Conservation (phyloP, 2,888 invertebrate species). For the Tribolium freemani region DNA sequence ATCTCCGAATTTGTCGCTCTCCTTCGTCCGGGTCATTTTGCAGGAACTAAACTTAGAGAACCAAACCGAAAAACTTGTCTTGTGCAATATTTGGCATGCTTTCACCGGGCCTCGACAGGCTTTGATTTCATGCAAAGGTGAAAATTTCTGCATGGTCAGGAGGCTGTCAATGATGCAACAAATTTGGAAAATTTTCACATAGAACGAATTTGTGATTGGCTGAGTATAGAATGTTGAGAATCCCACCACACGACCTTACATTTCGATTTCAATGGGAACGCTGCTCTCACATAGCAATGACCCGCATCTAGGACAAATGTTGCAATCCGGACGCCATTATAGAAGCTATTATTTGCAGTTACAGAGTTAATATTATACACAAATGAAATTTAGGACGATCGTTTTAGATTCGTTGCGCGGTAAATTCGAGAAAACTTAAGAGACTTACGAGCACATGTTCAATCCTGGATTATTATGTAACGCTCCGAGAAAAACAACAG, state of each 20-base stretch:
- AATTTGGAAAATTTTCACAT: conserved; percentile 46
- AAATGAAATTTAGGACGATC: conserved; percentile 45
- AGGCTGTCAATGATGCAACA: conserved; percentile 31
- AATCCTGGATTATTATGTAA: conserved; percentile 14
- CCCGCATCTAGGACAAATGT: conserved; percentile 69
- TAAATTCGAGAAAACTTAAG: not conserved
- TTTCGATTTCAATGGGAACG: conserved; percentile 67
- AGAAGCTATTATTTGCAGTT: conserved; percentile 53
- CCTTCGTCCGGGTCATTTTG: conserved; percentile 23
- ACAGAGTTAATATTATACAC: conserved; percentile 56
- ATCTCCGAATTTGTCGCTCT: not conserved
- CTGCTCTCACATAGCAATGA: conserved; percentile 68
- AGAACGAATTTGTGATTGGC: conserved; percentile 40
- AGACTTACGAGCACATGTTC: conserved; percentile 19
- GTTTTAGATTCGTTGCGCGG: conserved; percentile 39
- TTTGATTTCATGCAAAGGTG: conserved; percentile 46
- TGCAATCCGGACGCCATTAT: conserved; percentile 63
- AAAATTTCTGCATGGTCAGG: conserved; percentile 50
- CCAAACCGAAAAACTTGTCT: not conserved
- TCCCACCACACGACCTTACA: conserved; percentile 65
- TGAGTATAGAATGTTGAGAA: conserved; percentile 54
- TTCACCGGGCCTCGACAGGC: conserved; percentile 27
- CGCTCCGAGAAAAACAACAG: conserved; percentile 8
- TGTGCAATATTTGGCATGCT: conserved; percentile 37
- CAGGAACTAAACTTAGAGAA: conserved; percentile 18